These are phyloP conservation scores for Thymelicus sylvestris DNA, from an alignment of 2,888 invertebrate species.

Conservation along the genomic window DNA sequence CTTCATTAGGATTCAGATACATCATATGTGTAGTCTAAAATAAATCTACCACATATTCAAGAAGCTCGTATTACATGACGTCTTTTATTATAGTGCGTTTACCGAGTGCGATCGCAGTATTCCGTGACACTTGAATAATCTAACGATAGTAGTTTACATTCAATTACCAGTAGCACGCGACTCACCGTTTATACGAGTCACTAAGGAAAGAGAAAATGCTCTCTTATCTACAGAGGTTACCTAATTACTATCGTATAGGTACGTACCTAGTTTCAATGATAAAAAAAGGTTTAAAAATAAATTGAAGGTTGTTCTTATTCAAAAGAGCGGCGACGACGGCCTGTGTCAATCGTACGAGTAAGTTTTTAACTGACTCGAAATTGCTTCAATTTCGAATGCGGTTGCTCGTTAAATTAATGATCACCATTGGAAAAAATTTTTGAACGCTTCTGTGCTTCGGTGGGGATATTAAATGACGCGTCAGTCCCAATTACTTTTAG, in stretches of 20 bases:
- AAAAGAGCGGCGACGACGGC: not conserved
- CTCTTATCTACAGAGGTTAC: conserved; percentile 24
- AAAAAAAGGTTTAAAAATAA: conserved; percentile 5
- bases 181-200: conserved; percentile 19
- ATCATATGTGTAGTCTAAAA: too few species aligned
- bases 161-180: conserved; percentile 31
- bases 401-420: not conserved
- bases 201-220: conserved; percentile 13
- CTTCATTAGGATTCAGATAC: too few species aligned
- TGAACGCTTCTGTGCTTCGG: too few species aligned
- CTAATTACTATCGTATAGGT: conserved; percentile 6
- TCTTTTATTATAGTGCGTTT: conserved; percentile 5
- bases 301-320: conserved; percentile 1
- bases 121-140: conserved; percentile 29
- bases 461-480: too few species aligned
- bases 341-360: not conserved
- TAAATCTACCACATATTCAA: too few species aligned
- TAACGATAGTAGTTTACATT: conserved; percentile 29
- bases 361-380: not conserved
- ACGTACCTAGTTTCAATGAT: not conserved
- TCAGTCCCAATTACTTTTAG: too few species aligned
- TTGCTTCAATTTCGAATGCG: not conserved
- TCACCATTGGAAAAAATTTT: not conserved
- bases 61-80: too few species aligned
- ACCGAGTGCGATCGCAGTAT: conserved; percentile 17